Conservation (phyloP, 2,797 vertebrate genomes). For the Mico argentatus region DNA sequence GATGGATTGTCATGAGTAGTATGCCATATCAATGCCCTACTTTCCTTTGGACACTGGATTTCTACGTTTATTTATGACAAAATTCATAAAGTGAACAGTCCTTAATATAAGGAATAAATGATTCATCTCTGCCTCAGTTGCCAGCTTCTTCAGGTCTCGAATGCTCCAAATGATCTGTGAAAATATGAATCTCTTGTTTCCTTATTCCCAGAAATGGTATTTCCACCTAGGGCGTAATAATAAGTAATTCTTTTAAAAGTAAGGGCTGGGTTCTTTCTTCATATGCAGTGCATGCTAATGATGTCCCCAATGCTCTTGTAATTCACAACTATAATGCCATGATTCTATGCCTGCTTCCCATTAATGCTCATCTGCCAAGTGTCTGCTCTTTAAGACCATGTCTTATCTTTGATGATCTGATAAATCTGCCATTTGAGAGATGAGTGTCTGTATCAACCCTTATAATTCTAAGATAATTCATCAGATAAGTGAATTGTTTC, state of each 20-base stretch:
- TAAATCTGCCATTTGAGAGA: not conserved
- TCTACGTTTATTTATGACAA: not conserved
- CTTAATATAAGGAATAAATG: not conserved
- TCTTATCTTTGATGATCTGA: not conserved
- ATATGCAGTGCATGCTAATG: not conserved
- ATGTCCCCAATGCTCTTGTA: no score
- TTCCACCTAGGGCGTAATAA: not conserved
- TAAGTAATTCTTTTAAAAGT: not conserved
- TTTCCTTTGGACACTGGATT: not conserved
- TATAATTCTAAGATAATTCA: not conserved
- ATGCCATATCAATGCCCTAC: not conserved
- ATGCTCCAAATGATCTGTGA: not conserved
- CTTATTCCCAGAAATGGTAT: not conserved
- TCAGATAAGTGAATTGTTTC: not conserved
- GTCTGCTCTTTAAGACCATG: not conserved
- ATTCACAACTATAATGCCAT: not conserved
- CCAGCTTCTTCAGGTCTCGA: not conserved
- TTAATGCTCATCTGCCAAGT: not conserved
- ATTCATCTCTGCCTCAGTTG: not conserved
- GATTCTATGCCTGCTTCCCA: not conserved
- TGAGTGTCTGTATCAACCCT: not conserved
- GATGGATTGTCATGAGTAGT: not conserved
- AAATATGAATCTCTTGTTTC: not conserved
- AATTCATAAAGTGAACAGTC: not conserved
- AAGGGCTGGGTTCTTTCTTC: not conserved